phyloP scores from a whole-genome alignment of 2,888 invertebrate genomes.

The Phortica okadai region DNA sequence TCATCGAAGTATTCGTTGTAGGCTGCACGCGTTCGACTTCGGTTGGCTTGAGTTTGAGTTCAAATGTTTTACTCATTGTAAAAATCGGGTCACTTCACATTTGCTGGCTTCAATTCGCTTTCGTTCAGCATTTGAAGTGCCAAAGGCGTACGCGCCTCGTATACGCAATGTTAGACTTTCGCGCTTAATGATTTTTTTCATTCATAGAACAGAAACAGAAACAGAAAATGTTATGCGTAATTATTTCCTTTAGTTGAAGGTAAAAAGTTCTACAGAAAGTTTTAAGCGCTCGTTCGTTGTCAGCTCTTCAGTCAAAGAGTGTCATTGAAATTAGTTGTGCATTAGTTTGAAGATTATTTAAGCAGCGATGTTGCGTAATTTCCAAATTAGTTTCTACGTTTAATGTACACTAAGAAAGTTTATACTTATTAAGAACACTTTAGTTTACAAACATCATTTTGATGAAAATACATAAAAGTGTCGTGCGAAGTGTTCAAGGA shows the following conservation, averaged over 20 bases:
- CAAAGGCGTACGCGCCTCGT: background rate
- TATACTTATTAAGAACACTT: too few relatives aligned
- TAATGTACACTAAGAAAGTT: too few relatives aligned
- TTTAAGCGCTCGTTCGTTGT: too few relatives aligned
- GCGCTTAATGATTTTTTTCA: background rate
- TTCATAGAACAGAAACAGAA: background rate
- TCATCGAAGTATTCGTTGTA: constrained; percentile 10
- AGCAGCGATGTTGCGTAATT: too few relatives aligned
- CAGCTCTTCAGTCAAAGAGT: too few relatives aligned
- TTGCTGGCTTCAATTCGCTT: background rate
- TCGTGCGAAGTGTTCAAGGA: too few relatives aligned
- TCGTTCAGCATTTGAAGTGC: background rate
- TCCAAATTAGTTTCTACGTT: too few relatives aligned
- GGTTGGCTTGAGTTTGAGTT: background rate
- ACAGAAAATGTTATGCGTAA: background rate
- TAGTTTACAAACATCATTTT: too few relatives aligned
- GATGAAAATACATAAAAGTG: too few relatives aligned
- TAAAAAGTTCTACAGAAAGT: too few relatives aligned
- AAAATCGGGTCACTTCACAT: background rate
- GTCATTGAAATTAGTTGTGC: too few relatives aligned
- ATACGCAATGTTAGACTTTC: background rate
- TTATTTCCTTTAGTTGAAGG: background rate
- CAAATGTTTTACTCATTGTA: background rate
- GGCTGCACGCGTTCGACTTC: background rate
- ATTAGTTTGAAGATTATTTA: too few relatives aligned